phyloP scores from a whole-genome alignment of 1,140 invertebrate genomes.

The Sinella curviseta region DNA sequence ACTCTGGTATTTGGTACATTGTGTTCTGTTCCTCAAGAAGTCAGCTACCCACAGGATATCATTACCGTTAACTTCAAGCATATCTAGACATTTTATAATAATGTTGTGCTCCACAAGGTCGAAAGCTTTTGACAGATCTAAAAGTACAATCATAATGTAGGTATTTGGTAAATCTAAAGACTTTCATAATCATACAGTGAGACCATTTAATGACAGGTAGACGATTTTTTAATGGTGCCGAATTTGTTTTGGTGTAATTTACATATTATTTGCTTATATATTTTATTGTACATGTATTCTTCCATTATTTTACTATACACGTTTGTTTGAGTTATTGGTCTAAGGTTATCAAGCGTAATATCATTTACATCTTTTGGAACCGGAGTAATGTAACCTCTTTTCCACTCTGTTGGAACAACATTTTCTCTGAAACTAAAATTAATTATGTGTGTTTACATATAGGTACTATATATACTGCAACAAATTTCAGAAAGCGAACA shows the following conservation, averaged over 20 bases:
- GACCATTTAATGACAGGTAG: background rate
- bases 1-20: background rate
- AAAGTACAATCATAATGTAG: constrained; percentile 26
- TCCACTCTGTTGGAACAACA: background rate
- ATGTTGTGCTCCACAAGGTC: constrained; percentile 30
- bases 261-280: background rate
- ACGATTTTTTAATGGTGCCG: constrained; percentile 7
- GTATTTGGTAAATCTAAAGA: constrained; percentile 1
- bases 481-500: background rate
- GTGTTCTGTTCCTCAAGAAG: constrained; percentile 13
- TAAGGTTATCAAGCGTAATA: background rate
- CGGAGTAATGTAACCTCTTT: constrained; percentile 1
- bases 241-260: constrained; percentile 13
- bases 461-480: background rate
- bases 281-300: constrained; percentile 21
- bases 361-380: background rate
- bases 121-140: constrained; percentile 28
- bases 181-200: constrained; percentile 15
- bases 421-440: background rate
- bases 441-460: background rate
- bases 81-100: background rate
- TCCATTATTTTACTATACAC: constrained; percentile 28
- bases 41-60: constrained; percentile 20
- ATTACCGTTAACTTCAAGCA: background rate
- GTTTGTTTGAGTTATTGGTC: constrained; percentile 29